A percentile compares a stretch with the other conserved stretches of the same genome.
Evolutionary conservation across 2,113 vertebrate species (phyloP).

Genomic region (Pleuronectes platessa): DNA sequence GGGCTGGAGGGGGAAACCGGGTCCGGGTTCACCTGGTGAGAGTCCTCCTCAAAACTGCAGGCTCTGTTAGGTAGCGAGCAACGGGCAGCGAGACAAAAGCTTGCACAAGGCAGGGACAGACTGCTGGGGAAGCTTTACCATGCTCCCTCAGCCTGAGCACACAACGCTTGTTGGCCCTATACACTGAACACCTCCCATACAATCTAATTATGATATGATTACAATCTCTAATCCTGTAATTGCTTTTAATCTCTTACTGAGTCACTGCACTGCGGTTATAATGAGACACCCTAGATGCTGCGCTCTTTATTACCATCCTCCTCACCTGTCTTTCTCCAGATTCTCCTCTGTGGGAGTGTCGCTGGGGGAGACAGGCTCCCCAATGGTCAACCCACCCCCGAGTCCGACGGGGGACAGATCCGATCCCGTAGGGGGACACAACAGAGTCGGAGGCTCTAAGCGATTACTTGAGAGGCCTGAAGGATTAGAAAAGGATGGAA

Average conservation of each 20-base stretch:
- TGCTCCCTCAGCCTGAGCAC: conserved; percentile 69
- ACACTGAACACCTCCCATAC: not conserved
- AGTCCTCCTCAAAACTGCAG: conserved; percentile 58
- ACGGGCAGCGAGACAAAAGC: conserved; percentile 75
- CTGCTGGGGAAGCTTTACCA: conserved; percentile 75
- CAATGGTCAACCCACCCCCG: conserved; percentile 18
- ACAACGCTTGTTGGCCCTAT: conserved; percentile 12
- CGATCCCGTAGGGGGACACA: not conserved
- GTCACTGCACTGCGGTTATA: conserved; percentile 11
- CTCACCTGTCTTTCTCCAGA: conserved; percentile 87
- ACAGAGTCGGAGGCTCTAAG: conserved; percentile 66
- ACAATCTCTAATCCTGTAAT: conserved; percentile 18
- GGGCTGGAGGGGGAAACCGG: conserved; percentile 32
- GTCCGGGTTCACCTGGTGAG: conserved; percentile 52
- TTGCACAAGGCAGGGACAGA: conserved; percentile 77
- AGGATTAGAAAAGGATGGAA: not conserved
- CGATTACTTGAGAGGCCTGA: conserved; percentile 66
- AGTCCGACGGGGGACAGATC: conserved; percentile 66
- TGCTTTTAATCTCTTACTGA: not conserved
- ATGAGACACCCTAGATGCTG: not conserved
- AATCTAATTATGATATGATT: conserved; percentile 28
- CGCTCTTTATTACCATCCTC: not conserved
- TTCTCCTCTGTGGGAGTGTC: conserved; percentile 81
- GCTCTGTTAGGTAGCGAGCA: conserved; percentile 71
- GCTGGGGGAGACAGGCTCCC: conserved; percentile 59